Conservation (phyloP, 2,113 vertebrate species). For the Prunella fulvescens region DNA sequence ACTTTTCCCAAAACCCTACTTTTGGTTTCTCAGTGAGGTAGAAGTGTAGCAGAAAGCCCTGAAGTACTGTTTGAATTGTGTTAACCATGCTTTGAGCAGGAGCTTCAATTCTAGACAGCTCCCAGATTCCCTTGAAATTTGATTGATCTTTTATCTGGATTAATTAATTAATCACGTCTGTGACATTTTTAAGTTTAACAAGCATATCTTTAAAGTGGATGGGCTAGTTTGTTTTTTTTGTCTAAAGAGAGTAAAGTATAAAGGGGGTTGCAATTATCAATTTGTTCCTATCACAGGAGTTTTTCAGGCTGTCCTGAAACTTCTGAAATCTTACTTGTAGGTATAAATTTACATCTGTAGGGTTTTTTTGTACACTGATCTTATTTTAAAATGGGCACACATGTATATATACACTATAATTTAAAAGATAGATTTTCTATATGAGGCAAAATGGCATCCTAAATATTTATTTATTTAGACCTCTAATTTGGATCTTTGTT, state of each 20-base stretch:
- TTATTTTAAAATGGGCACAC: neutral
- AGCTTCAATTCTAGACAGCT: neutral
- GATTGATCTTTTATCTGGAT: neutral
- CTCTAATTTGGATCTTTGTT: neutral
- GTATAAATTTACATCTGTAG: neutral
- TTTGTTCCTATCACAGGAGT: neutral
- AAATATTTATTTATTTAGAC: neutral
- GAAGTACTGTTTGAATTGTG: neutral
- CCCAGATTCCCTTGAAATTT: neutral
- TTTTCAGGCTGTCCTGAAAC: neutral
- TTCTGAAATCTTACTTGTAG: neutral
- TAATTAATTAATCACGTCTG: neutral
- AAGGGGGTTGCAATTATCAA: neutral
- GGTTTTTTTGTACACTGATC: neutral
- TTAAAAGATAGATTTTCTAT: neutral
- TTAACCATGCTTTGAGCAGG: neutral
- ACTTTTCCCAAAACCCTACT: too few species aligned
- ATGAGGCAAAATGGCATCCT: neutral
- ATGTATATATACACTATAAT: neutral
- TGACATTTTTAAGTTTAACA: neutral
- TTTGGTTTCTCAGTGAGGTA: slow-evolving; percentile 1
- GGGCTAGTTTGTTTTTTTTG: neutral
- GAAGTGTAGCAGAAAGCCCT: neutral
- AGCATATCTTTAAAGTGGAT: neutral
- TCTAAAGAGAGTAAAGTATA: neutral